These are phyloP conservation scores for Gymnopithys bicolor DNA, from an alignment of 2,797 vertebrate species.

Conservation along the genomic window DNA sequence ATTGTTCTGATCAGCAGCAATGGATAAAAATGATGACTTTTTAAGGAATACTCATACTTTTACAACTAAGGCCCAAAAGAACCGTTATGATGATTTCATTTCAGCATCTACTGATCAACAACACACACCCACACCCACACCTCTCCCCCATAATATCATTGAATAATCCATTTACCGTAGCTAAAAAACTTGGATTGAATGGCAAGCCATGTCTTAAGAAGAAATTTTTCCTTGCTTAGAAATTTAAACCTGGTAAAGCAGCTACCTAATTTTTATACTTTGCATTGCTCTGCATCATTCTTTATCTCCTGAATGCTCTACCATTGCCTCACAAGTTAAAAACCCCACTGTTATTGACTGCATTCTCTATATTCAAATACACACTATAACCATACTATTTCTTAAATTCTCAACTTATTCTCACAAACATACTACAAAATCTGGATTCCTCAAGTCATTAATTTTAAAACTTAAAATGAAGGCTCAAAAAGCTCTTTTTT, in stretches of 20 bases:
- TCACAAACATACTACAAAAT: not conserved
- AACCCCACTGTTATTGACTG: not conserved
- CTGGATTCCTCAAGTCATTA: not conserved
- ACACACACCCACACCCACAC: accelerated
- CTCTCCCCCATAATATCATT: not conserved
- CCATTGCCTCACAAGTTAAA: not conserved
- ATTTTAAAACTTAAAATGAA: not conserved
- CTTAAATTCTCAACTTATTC: not conserved
- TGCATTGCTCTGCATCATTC: not conserved
- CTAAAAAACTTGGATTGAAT: not conserved
- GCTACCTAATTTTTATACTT: not conserved
- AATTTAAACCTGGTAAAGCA: not conserved
- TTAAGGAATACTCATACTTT: not conserved
- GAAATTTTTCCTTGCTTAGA: not conserved
- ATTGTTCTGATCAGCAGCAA: not conserved
- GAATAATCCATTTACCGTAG: not conserved
- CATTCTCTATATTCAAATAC: not conserved
- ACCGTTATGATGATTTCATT: not conserved
- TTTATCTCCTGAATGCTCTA: not conserved
- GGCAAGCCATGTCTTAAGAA: not conserved
- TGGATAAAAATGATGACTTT: not conserved
- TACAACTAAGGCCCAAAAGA: not conserved
- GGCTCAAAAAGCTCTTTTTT: not conserved
- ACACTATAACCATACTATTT: not conserved
- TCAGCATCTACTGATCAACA: not conserved